Evolutionary conservation across 2,888 invertebrate genomes (phyloP), one percentile per base, ranked within the genome.

Genomic region (Metalampra italica): DNA sequence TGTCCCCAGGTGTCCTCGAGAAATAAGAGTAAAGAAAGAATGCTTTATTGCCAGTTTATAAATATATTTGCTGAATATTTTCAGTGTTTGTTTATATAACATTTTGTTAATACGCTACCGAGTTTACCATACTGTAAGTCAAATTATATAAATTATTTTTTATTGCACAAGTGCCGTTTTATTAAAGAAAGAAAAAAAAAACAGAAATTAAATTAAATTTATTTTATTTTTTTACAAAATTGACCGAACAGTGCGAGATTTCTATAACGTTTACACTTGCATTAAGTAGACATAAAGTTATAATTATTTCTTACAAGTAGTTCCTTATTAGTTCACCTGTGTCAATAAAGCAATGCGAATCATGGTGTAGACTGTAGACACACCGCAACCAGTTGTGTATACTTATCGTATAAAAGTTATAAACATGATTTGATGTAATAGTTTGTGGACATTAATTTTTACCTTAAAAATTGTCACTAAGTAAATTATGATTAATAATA

Each of bases 241-340:
- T 89, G 89, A 89, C 89, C 89, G 89, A 89, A 89, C 88, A 89
- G 89, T 89, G 89, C 89, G 89, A 89, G 88, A 89, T 89, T 89
- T 88, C 88, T 88, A 89, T 83, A 85, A 88, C 82, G 89, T 89
- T 88, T 88, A 88, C 87, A 88, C 84, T 89, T 88, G 89, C 87
- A 85, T 87, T 89, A 89, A 88, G 89, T 89, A 89, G 89, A 88
- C 86, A 88, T 86, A 86, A 81, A 85, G 82, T 82, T 86, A 87
- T 80, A 76, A 81, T 85, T 81, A 85, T 83, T 79, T 76, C 88
- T 89, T 88, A 88, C 80, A 86, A 78, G 82, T 89, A 85, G 87
- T 82, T 88, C n/a, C 87, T 85, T 86, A 85, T 78, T 76, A 72
- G 76, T 82, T 82, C 86, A 85, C 85, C 82, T 86, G 86, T 82